Base-by-base conservation (phyloP, 1,140 invertebrate species). In the Bombus huntii region DNA sequence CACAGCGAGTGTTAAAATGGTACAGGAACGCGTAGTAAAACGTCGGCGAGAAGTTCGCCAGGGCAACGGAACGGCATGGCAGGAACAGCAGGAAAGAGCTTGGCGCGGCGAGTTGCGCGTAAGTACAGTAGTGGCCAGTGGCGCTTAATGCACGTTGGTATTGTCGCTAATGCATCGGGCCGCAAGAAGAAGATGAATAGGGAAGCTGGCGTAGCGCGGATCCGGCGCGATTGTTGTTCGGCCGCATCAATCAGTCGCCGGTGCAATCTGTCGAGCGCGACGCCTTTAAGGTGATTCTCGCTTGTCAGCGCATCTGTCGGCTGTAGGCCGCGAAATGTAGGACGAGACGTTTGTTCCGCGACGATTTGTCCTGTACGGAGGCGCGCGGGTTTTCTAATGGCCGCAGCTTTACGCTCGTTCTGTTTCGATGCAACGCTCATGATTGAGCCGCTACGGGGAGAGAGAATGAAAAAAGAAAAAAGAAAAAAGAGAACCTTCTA, bases 201-300 rank as follows among this genome's bases (percentile, higher is more conserved):
- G 95, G 95, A 92, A 96, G 95, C 57, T 95, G 95, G 18, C 95
- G 75, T 92, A 31, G 66, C 95, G 94, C 93, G 83, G 94, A 72
- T 62, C 79, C 68, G 83, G 62, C 81, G 94, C 68, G 94, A 95
- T 95, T 95, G 95, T 95, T 91, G 95, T 93, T 88, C 88, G 94
- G 91, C 94, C 57, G 95, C 94, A 96, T 94, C 96, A 94, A 94
- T 94, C 94, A 94, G 93, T 87, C 80, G 86, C 70, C 85, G 81
- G 87, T 88, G 92, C 91, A 92, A 92, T 92, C 91, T 92, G 92
- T 91, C 83, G 89, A 89, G 91, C 85, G 82, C 90, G 90, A 91
- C 92, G 91, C 90, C 88, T 93, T 92, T 91, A 89, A 90, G 88
- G 90, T 88, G 90, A 93, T 91, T 94, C 90, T 92, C 92, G 93